Evolutionary conservation across 2,797 vertebrate species (phyloP), one percentile per base, ranked within the genome.

Genomic region (Thunnus albacares): DNA sequence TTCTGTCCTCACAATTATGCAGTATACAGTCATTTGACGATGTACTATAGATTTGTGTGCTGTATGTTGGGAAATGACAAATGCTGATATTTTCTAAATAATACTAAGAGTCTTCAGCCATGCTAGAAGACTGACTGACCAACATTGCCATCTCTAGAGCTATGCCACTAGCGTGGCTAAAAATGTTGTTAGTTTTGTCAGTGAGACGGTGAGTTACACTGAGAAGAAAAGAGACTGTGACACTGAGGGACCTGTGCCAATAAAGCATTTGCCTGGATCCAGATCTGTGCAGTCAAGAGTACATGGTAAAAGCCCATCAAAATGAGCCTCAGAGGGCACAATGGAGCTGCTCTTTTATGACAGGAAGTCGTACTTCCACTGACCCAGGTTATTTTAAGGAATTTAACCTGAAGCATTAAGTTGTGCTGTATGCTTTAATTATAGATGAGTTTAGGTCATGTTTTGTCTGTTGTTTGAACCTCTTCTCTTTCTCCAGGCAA

Each of bases 401-500:
- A 61, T 77, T 30, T 67, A 64, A 71, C 66, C 74, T 1, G 5
- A 26, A 60, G 85, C 64, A 8, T 6, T 33, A 47, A 69, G 55
- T 52, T 0, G 38, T 20, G 18, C 35, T 74, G 62, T 56, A 17
- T 79, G 35, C 70, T 64, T 82, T 56, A 73, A 57, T 77, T 76
- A 70, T 58, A 68, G 15, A 75, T 22, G 57, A 71, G 47, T 75
- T 15, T 41, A 55, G 28, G 47, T 75, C 77, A 57, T 62, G 35
- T 66, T 58, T 73, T 77, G 51, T 76, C 45, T 83, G 28, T 68
- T 71, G 51, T 79, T 64, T 71, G 53, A 79, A 67, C 45, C 55
- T 75, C 53, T 66, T 12, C 38, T 77, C 24, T 90, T 63, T 79
- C 76, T 60, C 24, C 85, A 95, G 97, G 97, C 47, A 99, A 99